Conservation (phyloP, 2,113 vertebrate genomes). For the Zosterops japonicus region DNA sequence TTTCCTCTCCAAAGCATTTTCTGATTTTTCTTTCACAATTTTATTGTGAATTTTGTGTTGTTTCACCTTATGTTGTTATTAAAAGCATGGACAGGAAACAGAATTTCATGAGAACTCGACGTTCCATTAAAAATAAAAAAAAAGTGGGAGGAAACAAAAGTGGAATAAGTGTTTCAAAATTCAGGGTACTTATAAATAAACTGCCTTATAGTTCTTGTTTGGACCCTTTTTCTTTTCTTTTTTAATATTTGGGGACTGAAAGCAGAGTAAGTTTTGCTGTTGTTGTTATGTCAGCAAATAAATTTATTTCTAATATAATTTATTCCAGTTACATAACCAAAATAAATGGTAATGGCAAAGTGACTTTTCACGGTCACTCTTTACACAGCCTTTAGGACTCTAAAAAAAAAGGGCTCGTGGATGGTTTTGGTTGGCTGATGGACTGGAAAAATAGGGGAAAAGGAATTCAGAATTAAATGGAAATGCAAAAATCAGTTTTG, state of each 20-base stretch:
- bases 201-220: neutral
- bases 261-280: neutral
- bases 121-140: neutral
- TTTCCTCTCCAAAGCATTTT: neutral
- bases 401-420: neutral
- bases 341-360: neutral
- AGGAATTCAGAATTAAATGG: neutral
- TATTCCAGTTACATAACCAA: neutral
- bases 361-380: neutral
- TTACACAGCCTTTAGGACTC: neutral
- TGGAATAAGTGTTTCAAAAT: neutral
- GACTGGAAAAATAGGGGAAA: neutral
- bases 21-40: neutral
- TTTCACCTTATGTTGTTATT: neutral
- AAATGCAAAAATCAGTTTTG: neutral
- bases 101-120: neutral
- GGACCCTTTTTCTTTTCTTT: neutral
- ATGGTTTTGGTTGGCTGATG: neutral
- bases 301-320: neutral
- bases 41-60: neutral
- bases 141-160: fast-evolving
- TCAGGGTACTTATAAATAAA: neutral
- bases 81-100: neutral
- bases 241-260: neutral
- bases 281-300: neutral